Evolutionary conservation across 2,888 invertebrate genomes (phyloP).

Genomic region (Archips crataeganus): DNA sequence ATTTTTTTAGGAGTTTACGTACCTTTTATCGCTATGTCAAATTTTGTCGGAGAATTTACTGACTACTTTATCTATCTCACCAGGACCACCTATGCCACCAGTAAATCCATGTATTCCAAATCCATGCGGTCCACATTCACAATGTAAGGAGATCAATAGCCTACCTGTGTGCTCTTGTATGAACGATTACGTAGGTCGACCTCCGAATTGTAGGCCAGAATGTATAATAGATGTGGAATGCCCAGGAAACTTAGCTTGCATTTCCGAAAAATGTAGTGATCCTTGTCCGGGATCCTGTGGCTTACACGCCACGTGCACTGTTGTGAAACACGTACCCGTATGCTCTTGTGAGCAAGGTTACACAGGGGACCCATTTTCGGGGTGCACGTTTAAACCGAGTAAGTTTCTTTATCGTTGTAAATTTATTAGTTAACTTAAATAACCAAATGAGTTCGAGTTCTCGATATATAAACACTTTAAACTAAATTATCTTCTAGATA

Average conservation of each 20-base stretch:
- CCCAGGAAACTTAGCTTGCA: slow-evolving; percentile 89
- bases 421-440: not conserved
- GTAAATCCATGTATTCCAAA: slow-evolving; percentile 89
- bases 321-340: slow-evolving; percentile 90
- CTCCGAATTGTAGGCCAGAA: slow-evolving; percentile 92
- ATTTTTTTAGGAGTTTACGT: slow-evolving; percentile 29
- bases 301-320: slow-evolving; percentile 88
- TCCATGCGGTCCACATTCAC: slow-evolving; percentile 92
- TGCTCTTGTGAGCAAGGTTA: slow-evolving; percentile 90
- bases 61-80: slow-evolving; percentile 50
- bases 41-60: not conserved
- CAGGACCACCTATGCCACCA: slow-evolving; percentile 72
- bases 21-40: not conserved
- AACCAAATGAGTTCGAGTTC: not conserved
- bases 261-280: slow-evolving; percentile 89
- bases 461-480: not conserved
- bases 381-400: slow-evolving; percentile 88
- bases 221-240: slow-evolving; percentile 91
- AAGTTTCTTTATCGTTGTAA: slow-evolving; percentile 62
- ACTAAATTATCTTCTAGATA: slow-evolving; percentile 66
- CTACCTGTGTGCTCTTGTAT: slow-evolving; percentile 91
- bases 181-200: slow-evolving; percentile 90
- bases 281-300: slow-evolving; percentile 92
- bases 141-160: slow-evolving; percentile 88
- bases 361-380: slow-evolving; percentile 92